Evolutionary conservation across 2,888 invertebrate species (phyloP).

Genomic region (Nowickia ferox): DNA sequence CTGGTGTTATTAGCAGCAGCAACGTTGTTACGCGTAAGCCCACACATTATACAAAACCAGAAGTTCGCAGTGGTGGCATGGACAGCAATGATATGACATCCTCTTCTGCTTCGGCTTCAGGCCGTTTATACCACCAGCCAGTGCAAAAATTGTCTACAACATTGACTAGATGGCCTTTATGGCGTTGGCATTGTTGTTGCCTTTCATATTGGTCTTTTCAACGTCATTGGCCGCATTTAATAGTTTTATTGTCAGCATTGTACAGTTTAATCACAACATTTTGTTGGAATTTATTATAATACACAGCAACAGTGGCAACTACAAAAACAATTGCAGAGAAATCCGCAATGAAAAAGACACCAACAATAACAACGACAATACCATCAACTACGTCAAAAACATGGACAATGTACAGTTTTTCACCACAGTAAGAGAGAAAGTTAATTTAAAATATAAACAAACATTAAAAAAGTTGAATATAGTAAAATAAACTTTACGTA

Average conservation of each 20-base stretch:
- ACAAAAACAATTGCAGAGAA: conserved; percentile 10
- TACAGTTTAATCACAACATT: conserved; percentile 78
- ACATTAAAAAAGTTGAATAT: conserved; percentile 10
- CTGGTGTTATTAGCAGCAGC: conserved; percentile 72
- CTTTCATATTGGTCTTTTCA: conserved; percentile 71
- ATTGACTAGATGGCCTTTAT: conserved; percentile 57
- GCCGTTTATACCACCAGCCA: conserved; percentile 55
- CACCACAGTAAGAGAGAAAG: conserved; percentile 45
- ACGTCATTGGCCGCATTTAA: conserved; percentile 74
- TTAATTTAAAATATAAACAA: conserved; percentile 3
- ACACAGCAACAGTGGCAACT: conserved; percentile 69
- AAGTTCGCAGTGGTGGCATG: conserved; percentile 76
- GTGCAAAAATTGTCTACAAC: conserved; percentile 52
- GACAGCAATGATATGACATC: conserved; percentile 79
- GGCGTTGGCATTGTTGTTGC: conserved; percentile 61
- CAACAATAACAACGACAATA: conserved; percentile 58
- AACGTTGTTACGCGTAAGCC: conserved; percentile 81
- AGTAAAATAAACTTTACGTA: conserved; percentile 62
- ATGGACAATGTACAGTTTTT: conserved; percentile 66
- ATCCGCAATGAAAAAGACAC: conserved; percentile 47
- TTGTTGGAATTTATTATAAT: conserved; percentile 80
- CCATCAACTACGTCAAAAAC: conserved; percentile 46
- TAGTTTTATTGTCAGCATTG: conserved; percentile 76
- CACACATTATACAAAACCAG: conserved; percentile 79
- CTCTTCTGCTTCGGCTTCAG: conserved; percentile 73